These are phyloP conservation scores for Buathra laborator DNA, from an alignment of 2,888 invertebrate species.

Conservation along the genomic window DNA sequence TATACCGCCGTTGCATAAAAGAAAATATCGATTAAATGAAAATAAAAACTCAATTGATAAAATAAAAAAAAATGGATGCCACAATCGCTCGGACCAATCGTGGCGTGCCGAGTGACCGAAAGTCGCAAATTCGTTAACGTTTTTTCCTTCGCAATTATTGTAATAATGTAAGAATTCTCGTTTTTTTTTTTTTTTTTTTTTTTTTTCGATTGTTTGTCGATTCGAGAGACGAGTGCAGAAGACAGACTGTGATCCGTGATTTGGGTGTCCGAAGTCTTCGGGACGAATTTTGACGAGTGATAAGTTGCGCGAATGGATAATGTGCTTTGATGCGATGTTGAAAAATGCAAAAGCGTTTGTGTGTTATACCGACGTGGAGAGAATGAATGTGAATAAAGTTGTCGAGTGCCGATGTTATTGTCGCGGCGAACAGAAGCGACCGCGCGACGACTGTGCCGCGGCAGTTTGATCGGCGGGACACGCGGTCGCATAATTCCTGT, in stretches of 20 bases:
- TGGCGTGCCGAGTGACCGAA: constrained; percentile 36
- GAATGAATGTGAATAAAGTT: constrained; percentile 45
- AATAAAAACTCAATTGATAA: constrained; percentile 55
- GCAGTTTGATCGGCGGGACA: constrained; percentile 15
- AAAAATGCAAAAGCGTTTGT: constrained; percentile 35
- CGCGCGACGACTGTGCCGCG: constrained; percentile 33
- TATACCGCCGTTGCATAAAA: constrained; percentile 48
- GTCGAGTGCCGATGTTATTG: constrained; percentile 39
- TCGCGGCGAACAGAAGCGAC: constrained; percentile 30
- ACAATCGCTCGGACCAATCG: constrained; percentile 70
- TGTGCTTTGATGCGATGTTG: constrained; percentile 34
- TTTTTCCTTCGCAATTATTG: constrained; percentile 47
- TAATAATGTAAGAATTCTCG: constrained; percentile 22
- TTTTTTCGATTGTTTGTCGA: constrained; percentile 66
- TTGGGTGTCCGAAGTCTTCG: constrained; percentile 82
- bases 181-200: constrained; percentile 51
- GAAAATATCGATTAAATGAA: constrained; percentile 23
- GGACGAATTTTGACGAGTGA: constrained; percentile 59
- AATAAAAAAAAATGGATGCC: constrained; percentile 44
- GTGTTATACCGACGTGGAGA: constrained; percentile 38
- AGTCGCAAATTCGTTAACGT: constrained; percentile 36
- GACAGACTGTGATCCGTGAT: constrained; percentile 84
- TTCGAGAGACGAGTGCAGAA: constrained; percentile 77
- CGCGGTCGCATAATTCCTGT: constrained; percentile 63
- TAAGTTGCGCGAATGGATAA: constrained; percentile 74